phyloP scores from a whole-genome alignment of 2,113 vertebrate species.

The Cheilinus undulatus region DNA sequence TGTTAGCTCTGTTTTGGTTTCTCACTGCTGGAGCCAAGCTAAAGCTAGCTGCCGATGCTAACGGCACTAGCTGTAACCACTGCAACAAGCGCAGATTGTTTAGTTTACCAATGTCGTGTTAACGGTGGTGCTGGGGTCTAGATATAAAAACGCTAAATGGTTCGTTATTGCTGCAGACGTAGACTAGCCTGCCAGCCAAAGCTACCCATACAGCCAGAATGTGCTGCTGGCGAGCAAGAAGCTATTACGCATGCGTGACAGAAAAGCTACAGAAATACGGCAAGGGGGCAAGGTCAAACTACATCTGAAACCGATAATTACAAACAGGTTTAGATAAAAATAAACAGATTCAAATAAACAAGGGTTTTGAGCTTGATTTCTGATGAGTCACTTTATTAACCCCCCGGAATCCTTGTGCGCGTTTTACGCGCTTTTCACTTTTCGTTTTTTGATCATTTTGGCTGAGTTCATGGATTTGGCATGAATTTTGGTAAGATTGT shows the following conservation, averaged over 20 bases:
- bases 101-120: background rate
- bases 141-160: background rate
- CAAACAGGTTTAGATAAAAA: no score
- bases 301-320: background rate
- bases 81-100: background rate
- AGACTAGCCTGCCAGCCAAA: background rate
- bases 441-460: no score
- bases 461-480: no score
- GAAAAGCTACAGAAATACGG: background rate
- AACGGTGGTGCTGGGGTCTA: no score
- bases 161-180: background rate
- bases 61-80: background rate
- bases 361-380: no score
- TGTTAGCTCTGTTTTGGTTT: constrained; percentile 31
- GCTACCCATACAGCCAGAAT: constrained; percentile 8
- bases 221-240: background rate
- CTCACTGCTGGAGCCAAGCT: background rate
- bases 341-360: no score
- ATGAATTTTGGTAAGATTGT: no score
- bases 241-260: background rate
- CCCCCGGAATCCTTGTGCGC: no score
- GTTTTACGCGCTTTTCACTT: no score
- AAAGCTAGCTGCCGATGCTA: constrained; percentile 17
- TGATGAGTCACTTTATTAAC: no score
- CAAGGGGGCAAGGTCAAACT: constrained; percentile 72